Evolutionary conservation across 2,888 invertebrate species (phyloP).

Genomic region (Troglohyphantes excavatus): DNA sequence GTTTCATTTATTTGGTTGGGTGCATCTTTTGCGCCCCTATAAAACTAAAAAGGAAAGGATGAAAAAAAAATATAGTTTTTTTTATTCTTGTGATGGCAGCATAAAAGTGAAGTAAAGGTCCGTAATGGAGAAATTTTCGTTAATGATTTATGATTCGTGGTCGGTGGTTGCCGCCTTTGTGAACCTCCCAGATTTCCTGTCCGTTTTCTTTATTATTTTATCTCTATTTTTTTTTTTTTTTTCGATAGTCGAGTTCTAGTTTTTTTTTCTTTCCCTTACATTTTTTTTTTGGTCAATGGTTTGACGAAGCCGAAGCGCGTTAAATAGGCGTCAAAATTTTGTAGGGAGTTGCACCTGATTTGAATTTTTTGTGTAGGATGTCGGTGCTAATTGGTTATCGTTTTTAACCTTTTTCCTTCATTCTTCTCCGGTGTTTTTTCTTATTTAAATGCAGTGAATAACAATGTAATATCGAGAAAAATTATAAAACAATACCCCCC

Average conservation of each 20-base stretch:
- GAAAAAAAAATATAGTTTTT: constrained; percentile 16
- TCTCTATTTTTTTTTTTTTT: constrained; percentile 10
- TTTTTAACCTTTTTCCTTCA: neutral
- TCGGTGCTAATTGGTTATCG: constrained; percentile 39
- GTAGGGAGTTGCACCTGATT: neutral
- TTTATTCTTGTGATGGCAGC: neutral
- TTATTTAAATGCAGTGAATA: neutral
- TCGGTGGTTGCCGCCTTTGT: constrained; percentile 76
- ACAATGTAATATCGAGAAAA: neutral
- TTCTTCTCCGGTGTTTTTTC: neutral
- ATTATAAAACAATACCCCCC: no score
- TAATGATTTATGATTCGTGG: constrained; percentile 77
- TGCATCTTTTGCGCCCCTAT: constrained; percentile 16
- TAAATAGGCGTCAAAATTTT: constrained; percentile 64
- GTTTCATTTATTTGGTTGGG: constrained; percentile 62
- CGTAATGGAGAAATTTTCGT: constrained; percentile 21
- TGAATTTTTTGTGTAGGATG: constrained; percentile 37
- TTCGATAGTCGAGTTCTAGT: neutral
- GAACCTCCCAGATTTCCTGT: constrained; percentile 62
- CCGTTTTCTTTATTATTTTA: constrained; percentile 21
- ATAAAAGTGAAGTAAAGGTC: constrained; percentile 25
- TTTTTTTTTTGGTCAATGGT: neutral
- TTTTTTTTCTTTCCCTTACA: constrained; percentile 14
- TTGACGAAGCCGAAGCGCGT: constrained; percentile 8
- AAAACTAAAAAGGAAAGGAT: constrained; percentile 30